Base-by-base conservation (phyloP, 2,888 invertebrate species). In the Germaria angustata region DNA sequence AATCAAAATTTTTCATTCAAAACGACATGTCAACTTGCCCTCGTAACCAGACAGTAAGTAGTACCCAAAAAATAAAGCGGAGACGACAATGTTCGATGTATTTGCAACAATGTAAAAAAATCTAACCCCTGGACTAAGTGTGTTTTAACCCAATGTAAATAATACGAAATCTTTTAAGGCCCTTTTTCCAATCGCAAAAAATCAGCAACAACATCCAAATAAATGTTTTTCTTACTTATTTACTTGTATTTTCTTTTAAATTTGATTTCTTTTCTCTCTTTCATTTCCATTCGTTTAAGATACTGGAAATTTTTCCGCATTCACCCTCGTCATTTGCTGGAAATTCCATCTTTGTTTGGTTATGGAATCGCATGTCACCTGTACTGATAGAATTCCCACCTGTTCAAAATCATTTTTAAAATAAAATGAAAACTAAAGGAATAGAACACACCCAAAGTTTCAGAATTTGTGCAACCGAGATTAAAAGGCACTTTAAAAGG, bases 111-210 rank as follows among this genome's bases (percentile, higher is more conserved):
- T 59, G 49, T 49, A n/a, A 15, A 68, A 2, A 22, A 17, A 24
- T 68, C 15, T 68, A 68, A 68, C 51, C 57, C 41, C 49, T 49
- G 59, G 55, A n/a, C n/a, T n/a, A n/a, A n/a, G n/a, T n/a, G n/a
- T n/a, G n/a, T n/a, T n/a, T n/a, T n/a, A n/a, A n/a, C n/a, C n/a
- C n/a, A n/a, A n/a, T n/a, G n/a, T n/a, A n/a, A n/a, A n/a, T n/a
- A n/a, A n/a, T n/a, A n/a, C n/a, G n/a, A n/a, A n/a, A n/a, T 80
- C 72, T 84, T 85, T 69, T 51, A 82, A 86, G 84, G 81, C 83
- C 80, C 72, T 80, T 84, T 76, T n/a, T n/a, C n/a, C n/a, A n/a
- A n/a, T n/a, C n/a, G n/a, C n/a, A n/a, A n/a, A n/a, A n/a, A n/a
- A n/a, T n/a, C n/a, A n/a, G n/a, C n/a, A n/a, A n/a, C n/a, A n/a